Evolutionary conservation across 2,797 vertebrate genomes (phyloP).

Genomic region (Thamnophis elegans): DNA sequence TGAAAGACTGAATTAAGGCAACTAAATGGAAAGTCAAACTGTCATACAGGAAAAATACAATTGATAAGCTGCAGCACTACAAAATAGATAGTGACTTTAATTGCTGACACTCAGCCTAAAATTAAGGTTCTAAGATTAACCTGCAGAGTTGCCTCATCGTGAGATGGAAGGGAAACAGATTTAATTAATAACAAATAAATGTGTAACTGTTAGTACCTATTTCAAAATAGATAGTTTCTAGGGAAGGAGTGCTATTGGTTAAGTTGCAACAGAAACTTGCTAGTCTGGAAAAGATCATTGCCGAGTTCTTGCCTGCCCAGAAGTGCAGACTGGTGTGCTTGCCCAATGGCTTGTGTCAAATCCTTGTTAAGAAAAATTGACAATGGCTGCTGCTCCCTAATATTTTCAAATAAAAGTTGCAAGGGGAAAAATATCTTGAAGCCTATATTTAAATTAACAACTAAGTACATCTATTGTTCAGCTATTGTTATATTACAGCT

Average conservation of each 20-base stretch:
- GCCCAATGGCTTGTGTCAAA: background rate
- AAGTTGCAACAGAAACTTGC: background rate
- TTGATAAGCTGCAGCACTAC: background rate
- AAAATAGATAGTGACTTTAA: background rate
- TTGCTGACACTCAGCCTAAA: background rate
- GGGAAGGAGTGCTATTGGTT: background rate
- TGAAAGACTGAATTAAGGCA: too few species aligned
- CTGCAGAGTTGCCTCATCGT: background rate
- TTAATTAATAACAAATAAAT: background rate
- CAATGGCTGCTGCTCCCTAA: background rate
- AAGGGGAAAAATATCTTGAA: too few species aligned
- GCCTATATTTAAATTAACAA: background rate
- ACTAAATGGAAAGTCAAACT: background rate
- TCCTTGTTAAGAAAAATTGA: background rate
- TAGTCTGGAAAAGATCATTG: background rate
- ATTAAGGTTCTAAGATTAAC: background rate
- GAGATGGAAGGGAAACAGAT: background rate
- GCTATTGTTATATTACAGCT: background rate
- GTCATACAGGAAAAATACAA: background rate
- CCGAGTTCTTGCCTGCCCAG: background rate
- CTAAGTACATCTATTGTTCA: background rate
- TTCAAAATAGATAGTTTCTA: background rate
- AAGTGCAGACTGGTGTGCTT: background rate
- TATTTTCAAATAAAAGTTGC: background rate
- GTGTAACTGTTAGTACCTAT: background rate